Percentiles rank a stretch among this genome's conserved stretches.
phyloP scores from a whole-genome alignment of 2,113 vertebrate species.

The Esox niger region DNA sequence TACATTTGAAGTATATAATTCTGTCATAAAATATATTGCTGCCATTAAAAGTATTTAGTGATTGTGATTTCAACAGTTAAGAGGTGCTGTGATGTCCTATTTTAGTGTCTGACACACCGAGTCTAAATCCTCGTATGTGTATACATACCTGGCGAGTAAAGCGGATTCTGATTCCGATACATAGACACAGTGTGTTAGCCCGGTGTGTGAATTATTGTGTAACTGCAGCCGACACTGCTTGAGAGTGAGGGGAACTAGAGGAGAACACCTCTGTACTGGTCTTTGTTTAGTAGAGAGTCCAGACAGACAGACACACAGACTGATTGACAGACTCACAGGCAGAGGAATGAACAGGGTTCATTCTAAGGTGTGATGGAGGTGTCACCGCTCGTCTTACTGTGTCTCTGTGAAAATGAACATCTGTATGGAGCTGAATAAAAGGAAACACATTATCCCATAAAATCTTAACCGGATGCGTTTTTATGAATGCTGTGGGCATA shows the following conservation, averaged over 20 bases:
- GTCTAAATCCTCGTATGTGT: no score
- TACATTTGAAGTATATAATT: not conserved
- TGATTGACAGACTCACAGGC: constrained; percentile 6
- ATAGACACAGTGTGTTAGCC: no score
- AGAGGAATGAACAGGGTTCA: not conserved
- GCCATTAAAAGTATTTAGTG: constrained; percentile 24
- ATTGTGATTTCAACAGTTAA: constrained; percentile 41
- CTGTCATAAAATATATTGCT: constrained; percentile 19
- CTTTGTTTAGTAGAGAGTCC: constrained; percentile 36
- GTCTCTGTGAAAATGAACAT: not conserved
- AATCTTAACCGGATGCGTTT: not conserved
- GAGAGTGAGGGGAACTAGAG: constrained; percentile 47
- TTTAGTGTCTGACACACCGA: constrained; percentile 7
- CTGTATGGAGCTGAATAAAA: not conserved
- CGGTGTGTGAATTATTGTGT: constrained; percentile 11
- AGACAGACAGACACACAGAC: no score
- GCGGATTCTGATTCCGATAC: no score
- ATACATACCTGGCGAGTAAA: no score
- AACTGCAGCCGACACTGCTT: constrained; percentile 57
- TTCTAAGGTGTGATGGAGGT: not conserved
- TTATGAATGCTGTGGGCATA: not conserved
- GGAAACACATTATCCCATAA: not conserved
- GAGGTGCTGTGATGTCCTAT: constrained; percentile 33
- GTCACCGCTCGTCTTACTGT: not conserved
- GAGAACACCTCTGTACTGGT: constrained; percentile 46